Evolutionary conservation across 1,140 invertebrate genomes (phyloP), one percentile per base, ranked within the genome.

Genomic region (Steinernema khuongi): DNA sequence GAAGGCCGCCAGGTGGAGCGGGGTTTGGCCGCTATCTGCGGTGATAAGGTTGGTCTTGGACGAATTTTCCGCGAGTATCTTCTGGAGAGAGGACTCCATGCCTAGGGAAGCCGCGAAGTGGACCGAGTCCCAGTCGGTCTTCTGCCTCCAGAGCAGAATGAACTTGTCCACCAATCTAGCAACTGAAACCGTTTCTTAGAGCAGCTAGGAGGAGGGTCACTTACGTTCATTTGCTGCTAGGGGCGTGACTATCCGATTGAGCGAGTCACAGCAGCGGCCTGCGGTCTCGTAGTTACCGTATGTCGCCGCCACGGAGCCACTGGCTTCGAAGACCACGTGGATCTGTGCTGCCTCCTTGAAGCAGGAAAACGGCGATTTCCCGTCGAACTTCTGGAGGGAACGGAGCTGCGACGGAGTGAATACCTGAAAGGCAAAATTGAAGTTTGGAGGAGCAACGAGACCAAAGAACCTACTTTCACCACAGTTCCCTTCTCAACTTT

Each of bases 351-450:
- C 7, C 4, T 60, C 50, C 50, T 60, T 60, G 50, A 17, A 60
- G 50, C 50, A 60, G 36, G 68, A 33, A 68, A 67, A 2, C 26
- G 22, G 29, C 31, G 32, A 30, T 41, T 31, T 31, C 41, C 41
- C 14, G 66, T 29, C 7, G 50, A 29, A 26, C 18, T 18, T 17
- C 66, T 66, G 31, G 68, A 73, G 22, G 32, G 67, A 67, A 67
- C 28, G 11, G 60, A 73, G 30, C 72, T 66, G 43, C 60, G 72
- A 73, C 68, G 32, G 26, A 43, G 30, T 31, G 60, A 68, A 29
- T 73, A 29, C 29, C 72, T 73, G 72, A 22, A 68, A 73, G n/a
- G 1, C 33, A 17, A 1, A 30, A 43, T 1, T 41, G 29, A 43
- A 44, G 1, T 26, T 19, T n/a, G 1, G 31, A 1, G 18, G 1